These are phyloP conservation scores for Clarias fuscus DNA, from an alignment of 2,797 vertebrate genomes.

Conservation along the genomic window DNA sequence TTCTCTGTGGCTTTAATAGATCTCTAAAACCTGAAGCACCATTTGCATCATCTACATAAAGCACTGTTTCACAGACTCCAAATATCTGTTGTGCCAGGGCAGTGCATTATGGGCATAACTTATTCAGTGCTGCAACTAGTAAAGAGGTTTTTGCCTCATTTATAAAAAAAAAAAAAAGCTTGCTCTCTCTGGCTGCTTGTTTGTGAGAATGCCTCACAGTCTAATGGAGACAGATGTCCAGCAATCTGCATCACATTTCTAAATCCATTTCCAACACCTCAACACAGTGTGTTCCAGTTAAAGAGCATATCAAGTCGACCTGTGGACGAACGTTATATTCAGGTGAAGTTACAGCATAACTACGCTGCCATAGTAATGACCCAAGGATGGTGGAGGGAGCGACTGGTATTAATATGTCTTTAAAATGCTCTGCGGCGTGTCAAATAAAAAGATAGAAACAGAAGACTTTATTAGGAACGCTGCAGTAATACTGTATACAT, in stretches of 20 bases:
- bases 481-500: not conserved
- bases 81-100: not conserved
- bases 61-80: not conserved
- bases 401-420: not conserved
- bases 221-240: constrained; percentile 39
- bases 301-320: constrained; percentile 20
- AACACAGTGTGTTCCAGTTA: constrained; percentile 28
- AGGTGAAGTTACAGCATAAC: not conserved
- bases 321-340: constrained; percentile 16
- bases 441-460: not conserved
- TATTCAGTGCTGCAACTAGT: not conserved
- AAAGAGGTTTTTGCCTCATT: not conserved
- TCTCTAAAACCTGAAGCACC: not conserved
- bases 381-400: not conserved
- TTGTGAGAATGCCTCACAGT: not conserved
- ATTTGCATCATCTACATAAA: not conserved
- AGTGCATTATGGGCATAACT: not conserved
- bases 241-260: constrained; percentile 40
- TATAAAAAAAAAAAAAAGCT: not conserved
- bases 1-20: not conserved
- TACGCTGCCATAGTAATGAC: not conserved
- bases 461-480: not conserved
- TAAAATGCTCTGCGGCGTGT: not conserved
- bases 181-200: not conserved
- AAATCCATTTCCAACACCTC: constrained; percentile 25